Evolutionary conservation across 2,797 vertebrate species (phyloP), one percentile per base, ranked within the genome.

Genomic region (Dicrostonyx torquatus): DNA sequence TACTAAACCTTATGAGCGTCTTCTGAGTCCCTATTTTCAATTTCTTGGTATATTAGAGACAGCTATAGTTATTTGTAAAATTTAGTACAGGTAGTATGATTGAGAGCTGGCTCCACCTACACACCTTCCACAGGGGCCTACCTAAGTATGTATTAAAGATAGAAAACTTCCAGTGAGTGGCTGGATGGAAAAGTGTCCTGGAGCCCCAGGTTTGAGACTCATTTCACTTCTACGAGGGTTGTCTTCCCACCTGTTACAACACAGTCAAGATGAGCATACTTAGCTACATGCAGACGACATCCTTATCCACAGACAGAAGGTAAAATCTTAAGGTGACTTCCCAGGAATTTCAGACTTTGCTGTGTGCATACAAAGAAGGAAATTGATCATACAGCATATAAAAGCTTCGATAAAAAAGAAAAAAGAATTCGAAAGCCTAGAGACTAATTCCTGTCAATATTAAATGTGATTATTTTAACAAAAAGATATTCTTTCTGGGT

Each of bases 391-490:
- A 8, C 13, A 87, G 7, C 48, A 79, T 70, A 75, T 50, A 87
- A 80, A 96, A 93, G 34, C 66, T 40, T 72, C 14, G 88, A 31
- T 37, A 72, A n/a, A 80, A 90, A 90, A 87, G 11, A 83, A 17
- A 89, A 82, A 83, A 88, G 12, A 92, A 88, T 50, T 89, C 22
- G 48, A 91, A 86, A 58, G 34, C 9, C 10, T 1, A 24, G 77
- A 83, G 66, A 75, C 11, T 31, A 84, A 78, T 87, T 79, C 34
- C 60, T 11, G 50, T 22, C 76, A 48, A 34, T 55, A 34, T 5
- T 17, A 87, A 92, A 79, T 83, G 18, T 55, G 50, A 86, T 53
- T n/a, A 82, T 70, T 68, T 66, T 50, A 20, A 12, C 1, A 17
- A n/a, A 93, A 72, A 87, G 75, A 48, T 10, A 10, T 18, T 73